Percentiles rank a stretch among this genome's conserved stretches.
Evolutionary conservation across 2,113 vertebrate species (phyloP).

Genomic region (Microtus richardsoni): DNA sequence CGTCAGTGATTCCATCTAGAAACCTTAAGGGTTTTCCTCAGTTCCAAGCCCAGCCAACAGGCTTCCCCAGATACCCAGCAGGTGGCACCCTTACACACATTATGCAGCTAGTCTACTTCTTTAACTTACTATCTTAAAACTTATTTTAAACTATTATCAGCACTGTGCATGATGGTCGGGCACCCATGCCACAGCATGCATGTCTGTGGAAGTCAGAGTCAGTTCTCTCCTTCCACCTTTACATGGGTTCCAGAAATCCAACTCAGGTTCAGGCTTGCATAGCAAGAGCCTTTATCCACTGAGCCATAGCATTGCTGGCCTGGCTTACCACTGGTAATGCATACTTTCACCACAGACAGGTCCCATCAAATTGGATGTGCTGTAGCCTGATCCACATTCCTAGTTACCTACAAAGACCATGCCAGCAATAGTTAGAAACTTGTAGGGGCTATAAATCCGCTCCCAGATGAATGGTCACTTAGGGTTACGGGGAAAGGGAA

Average conservation of each 20-base stretch:
- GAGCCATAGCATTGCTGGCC: neutral
- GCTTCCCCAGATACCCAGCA: slow-evolving; percentile 73
- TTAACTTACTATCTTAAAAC: neutral
- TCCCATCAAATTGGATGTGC: too few relatives aligned
- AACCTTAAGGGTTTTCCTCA: neutral
- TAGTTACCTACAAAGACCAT: slow-evolving; percentile 48
- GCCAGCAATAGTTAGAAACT: slow-evolving; percentile 3
- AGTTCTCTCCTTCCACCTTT: too few relatives aligned
- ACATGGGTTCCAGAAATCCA: neutral
- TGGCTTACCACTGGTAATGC: neutral
- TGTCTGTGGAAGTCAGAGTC: neutral
- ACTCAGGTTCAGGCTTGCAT: too few relatives aligned
- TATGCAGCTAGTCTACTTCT: neutral
- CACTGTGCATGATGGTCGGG: neutral
- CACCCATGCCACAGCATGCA: neutral
- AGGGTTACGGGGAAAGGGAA: slow-evolving; percentile 7
- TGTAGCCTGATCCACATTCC: neutral
- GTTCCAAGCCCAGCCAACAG: neutral
- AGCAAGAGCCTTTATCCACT: neutral
- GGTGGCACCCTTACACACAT: slow-evolving; percentile 82
- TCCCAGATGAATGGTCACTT: slow-evolving; percentile 24
- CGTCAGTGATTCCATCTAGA: slow-evolving; percentile 43
- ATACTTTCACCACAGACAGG: neutral
- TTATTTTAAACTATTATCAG: neutral
- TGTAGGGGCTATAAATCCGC: slow-evolving; percentile 24